Conservation (phyloP, 1,140 invertebrate species). For the Zaprionus ornatus region DNA sequence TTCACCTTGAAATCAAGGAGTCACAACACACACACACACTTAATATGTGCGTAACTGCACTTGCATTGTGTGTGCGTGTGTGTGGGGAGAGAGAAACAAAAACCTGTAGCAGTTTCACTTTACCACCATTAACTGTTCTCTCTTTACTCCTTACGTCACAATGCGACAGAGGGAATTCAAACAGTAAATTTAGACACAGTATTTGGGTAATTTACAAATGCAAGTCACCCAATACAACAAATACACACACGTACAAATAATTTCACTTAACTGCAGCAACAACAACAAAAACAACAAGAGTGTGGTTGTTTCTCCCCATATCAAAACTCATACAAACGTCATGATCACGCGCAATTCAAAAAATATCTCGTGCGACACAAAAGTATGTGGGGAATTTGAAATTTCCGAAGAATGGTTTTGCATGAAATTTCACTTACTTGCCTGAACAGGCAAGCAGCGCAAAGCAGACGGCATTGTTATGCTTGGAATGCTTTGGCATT, state of each 20-base stretch:
- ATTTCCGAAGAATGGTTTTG: constrained; percentile 80
- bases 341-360: constrained; percentile 35
- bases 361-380: constrained; percentile 49
- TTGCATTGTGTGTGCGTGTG: constrained; percentile 11
- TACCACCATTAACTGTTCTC: not conserved
- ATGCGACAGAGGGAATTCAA: not conserved
- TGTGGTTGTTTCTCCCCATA: not conserved
- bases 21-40: constrained; percentile 9
- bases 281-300: not conserved
- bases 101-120: not conserved
- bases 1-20: constrained; percentile 76
- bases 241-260: not conserved
- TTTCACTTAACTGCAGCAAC: not conserved
- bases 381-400: constrained; percentile 80
- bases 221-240: not conserved
- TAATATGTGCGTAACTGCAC: constrained; percentile 51
- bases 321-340: constrained; percentile 21
- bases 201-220: constrained; percentile 1
- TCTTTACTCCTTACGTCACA: no score
- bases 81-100: not conserved
- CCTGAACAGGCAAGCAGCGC: constrained; percentile 74
- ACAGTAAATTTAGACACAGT: not conserved
- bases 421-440: constrained; percentile 81
- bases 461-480: constrained; percentile 72
- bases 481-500: constrained; percentile 68